Percentiles rank a stretch among this genome's conserved stretches.
These are phyloP conservation scores for Aradus depressus DNA, from an alignment of 2,888 invertebrate species.

Conservation along the genomic window DNA sequence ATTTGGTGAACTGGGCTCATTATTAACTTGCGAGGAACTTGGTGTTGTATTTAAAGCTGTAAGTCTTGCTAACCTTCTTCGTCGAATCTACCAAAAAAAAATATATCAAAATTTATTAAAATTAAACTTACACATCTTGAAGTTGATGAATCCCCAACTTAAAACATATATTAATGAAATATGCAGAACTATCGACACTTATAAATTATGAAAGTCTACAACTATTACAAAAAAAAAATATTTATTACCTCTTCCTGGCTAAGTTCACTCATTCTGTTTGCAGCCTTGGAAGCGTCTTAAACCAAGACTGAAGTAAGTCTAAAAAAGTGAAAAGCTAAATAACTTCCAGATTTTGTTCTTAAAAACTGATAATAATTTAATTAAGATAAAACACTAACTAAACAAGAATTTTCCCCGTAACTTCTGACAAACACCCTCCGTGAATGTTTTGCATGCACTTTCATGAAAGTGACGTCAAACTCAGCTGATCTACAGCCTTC, in stretches of 20 bases:
- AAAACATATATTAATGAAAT: not conserved
- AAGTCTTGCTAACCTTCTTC: slow-evolving; percentile 61
- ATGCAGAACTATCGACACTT: not conserved
- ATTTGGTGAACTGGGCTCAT: slow-evolving; percentile 39
- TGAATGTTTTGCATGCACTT: slow-evolving; percentile 29
- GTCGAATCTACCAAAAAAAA: slow-evolving; percentile 49
- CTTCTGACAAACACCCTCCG: slow-evolving; percentile 25
- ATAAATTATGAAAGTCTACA: not conserved
- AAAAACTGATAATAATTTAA: slow-evolving; percentile 5
- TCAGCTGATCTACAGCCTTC: slow-evolving; percentile 24
- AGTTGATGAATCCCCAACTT: not conserved
- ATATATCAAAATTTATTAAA: not conserved
- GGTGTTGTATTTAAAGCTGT: slow-evolving; percentile 44
- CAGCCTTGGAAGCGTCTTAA: slow-evolving; percentile 1
- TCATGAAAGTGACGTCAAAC: slow-evolving; percentile 27
- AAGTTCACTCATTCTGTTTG: slow-evolving; percentile 60
- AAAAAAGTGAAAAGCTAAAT: not conserved
- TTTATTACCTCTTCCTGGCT: slow-evolving; percentile 71
- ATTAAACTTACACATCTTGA: not conserved
- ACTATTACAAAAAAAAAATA: slow-evolving; percentile 16
- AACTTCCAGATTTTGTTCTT: slow-evolving; percentile 9
- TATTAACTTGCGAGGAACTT: slow-evolving; percentile 18
- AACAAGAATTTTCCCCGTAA: slow-evolving; percentile 18
- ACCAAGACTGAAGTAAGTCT: slow-evolving; percentile 7
- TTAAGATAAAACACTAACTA: slow-evolving; percentile 7